Base-by-base conservation (phyloP, 1,140 invertebrate genomes). In the Lasaia peninsularis region DNA sequence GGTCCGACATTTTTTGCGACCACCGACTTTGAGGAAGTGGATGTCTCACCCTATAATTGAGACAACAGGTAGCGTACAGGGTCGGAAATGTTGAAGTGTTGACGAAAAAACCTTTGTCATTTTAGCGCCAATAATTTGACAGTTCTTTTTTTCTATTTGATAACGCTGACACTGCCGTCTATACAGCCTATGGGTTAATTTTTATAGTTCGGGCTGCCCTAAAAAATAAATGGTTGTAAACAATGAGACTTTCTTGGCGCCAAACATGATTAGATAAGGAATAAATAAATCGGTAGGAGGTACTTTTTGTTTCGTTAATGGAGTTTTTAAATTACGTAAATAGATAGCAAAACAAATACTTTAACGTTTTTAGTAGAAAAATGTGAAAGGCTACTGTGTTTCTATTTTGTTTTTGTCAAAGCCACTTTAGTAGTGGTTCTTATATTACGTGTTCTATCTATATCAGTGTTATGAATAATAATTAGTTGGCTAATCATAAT, bases 41-140 rank as follows among this genome's bases (percentile, higher is more conserved):
- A 65, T 50, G 54, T 66, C 56, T 50, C 63, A 58, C 56, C 59
- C 73, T 75, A 56, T 81, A 78, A 86, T 86, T 79, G 74, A 78
- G 74, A 74, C 77, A 66, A 76, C 69, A 71, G 66, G 65, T 64
- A 58, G 62, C 66, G 71, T 72, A 65, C 33, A 66, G 21, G 49
- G 21, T 37, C 76, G 78, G 73, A 79, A 81, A 72, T 70, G 56
- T 56, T 69, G 61, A 56, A 64, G 60, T 57, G 56, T 54, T 65
- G 62, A 64, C 60, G 56, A 55, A 67, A 73, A 35, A 57, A 68
- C 71, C 73, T 75, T 69, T 67, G 66, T 75, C 71, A 73, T 75
- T 69, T 73, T 73, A 70, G 71, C 75, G 75, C 67, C 71, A 71
- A 66, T 75, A 71, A 78, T 77, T 77, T 78, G 72, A 78, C 75